These are phyloP conservation scores for Cirrhinus molitorella DNA, from an alignment of 2,797 vertebrate genomes.

Conservation along the genomic window DNA sequence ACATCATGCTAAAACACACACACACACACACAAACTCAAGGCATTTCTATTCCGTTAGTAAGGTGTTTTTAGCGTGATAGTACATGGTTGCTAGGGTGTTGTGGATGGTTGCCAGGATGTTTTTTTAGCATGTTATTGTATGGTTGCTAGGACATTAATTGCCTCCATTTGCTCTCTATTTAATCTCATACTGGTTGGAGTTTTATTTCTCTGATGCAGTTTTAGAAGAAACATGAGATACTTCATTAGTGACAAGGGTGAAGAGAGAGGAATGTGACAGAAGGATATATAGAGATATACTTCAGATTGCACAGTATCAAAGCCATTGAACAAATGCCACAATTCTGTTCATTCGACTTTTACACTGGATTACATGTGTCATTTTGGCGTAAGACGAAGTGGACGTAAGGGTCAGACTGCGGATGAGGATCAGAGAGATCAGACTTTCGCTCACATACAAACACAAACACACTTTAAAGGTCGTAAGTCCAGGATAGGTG, in stretches of 20 bases:
- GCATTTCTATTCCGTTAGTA: too few relatives aligned
- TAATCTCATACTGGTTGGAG: too few relatives aligned
- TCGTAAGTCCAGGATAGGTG: background rate
- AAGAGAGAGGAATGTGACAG: background rate
- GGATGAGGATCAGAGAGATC: slow-evolving; percentile 13
- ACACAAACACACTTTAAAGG: slow-evolving; percentile 10
- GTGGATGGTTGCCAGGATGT: too few relatives aligned
- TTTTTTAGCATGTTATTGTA: too few relatives aligned
- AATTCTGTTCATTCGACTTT: background rate
- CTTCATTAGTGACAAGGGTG: background rate
- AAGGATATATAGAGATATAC: background rate
- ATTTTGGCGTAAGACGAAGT: background rate
- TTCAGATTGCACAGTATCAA: background rate
- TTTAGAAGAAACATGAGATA: slow-evolving; percentile 1
- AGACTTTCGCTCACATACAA: background rate
- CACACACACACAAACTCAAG: too few relatives aligned
- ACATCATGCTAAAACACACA: too few relatives aligned
- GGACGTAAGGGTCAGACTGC: background rate
- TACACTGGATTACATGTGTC: slow-evolving; percentile 1
- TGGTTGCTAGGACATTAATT: too few relatives aligned
- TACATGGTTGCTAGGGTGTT: too few relatives aligned
- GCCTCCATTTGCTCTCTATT: too few relatives aligned
- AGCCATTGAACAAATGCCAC: slow-evolving; percentile 3
- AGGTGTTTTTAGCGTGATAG: too few relatives aligned
- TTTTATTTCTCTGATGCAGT: background rate